Percentiles rank a stretch among this genome's conserved stretches.
Evolutionary conservation across 2,888 invertebrate genomes (phyloP).

Genomic region (Celastrina argiolus): DNA sequence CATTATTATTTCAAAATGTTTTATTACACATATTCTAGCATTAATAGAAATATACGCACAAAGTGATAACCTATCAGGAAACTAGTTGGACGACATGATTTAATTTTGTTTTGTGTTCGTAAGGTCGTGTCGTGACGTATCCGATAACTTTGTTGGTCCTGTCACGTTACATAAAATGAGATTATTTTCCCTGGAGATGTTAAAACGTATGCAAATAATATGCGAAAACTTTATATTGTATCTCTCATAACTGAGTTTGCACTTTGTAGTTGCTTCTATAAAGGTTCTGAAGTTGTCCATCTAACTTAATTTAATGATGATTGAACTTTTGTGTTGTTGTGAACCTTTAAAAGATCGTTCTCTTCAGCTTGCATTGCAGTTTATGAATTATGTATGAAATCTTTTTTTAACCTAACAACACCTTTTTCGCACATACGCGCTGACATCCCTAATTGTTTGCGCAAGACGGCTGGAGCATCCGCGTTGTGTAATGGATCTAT

Average conservation of each 20-base stretch:
- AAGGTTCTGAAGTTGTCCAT: too few relatives aligned
- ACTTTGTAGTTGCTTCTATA: too few relatives aligned
- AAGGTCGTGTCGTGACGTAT: background rate
- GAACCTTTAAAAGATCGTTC: too few relatives aligned
- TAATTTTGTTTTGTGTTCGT: background rate
- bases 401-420: too few relatives aligned
- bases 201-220: background rate
- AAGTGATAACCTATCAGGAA: constrained; percentile 1
- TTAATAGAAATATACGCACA: background rate
- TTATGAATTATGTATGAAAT: too few relatives aligned
- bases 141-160: background rate
- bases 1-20: background rate
- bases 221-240: background rate
- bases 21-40: background rate
- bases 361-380: background rate
- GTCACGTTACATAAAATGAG: background rate
- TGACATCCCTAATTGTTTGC: constrained; percentile 35
- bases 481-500: constrained; percentile 56
- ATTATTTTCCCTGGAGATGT: background rate
- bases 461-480: constrained; percentile 51
- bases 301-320: too few relatives aligned
- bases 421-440: background rate
- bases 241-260: too few relatives aligned
- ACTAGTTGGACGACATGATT: background rate
- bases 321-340: too few relatives aligned